Conservation (phyloP, 2,113 vertebrate species). For the Arizona elegans region DNA sequence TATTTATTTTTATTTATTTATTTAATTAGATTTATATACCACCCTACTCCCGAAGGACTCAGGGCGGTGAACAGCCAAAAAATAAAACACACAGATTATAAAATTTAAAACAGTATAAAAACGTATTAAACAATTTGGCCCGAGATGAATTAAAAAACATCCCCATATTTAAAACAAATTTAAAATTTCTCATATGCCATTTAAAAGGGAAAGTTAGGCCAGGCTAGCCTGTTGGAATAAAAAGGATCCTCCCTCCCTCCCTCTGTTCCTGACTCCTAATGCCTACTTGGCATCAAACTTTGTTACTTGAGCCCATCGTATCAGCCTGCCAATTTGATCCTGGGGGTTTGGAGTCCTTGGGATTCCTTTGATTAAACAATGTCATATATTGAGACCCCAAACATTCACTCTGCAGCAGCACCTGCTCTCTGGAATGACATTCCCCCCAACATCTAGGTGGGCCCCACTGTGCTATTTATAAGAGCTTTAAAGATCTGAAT, state of each 20-base stretch:
- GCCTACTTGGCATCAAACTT: neutral
- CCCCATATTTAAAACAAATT: no score
- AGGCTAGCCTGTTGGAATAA: no score
- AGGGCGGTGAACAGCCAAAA: no score
- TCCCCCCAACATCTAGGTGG: neutral
- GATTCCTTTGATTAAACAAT: neutral
- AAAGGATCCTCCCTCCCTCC: neutral
- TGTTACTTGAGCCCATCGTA: neutral
- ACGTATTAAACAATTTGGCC: no score
- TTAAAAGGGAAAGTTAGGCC: no score
- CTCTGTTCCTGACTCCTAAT: neutral
- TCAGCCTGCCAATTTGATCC: neutral
- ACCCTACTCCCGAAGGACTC: no score
- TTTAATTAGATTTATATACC: no score
- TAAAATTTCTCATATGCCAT: no score
- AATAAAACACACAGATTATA: no score
- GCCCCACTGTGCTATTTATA: neutral
- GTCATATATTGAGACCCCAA: neutral
- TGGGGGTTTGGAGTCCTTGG: neutral
- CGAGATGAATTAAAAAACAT: no score
- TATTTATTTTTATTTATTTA: no score
- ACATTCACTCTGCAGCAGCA: neutral
- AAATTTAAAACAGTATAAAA: no score
- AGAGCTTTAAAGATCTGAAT: neutral
- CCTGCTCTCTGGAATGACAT: neutral